Base-by-base conservation (phyloP, 2,888 invertebrate species). In the Melipona bicolor region DNA sequence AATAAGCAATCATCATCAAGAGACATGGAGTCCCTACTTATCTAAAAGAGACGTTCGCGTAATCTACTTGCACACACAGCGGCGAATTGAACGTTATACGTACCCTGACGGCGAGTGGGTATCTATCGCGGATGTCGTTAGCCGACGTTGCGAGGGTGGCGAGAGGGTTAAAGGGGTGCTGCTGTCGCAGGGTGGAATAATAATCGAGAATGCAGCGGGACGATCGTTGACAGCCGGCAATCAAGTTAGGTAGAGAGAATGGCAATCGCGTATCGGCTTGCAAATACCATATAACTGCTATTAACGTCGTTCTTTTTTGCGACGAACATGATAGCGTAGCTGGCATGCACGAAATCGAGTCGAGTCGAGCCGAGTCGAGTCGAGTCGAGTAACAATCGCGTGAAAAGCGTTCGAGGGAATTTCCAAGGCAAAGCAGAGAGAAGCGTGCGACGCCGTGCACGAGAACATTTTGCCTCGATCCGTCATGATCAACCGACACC, bases 401-500 rank as follows among this genome's bases (percentile, higher is more conserved):
- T 79, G 79, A 85, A 86, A 88, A 90, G 82, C 65, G 50, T 43
- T 43, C 75, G 74, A 68, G 84, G 73, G 83, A 86, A 90, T 90
- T 90, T 90, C 81, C 87, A 89, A 87, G 87, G 88, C 84, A 79
- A 89, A 87, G 64, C 76, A 76, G 86, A 56, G 85, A 54, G 67
- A 76, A 80, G 83, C 86, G 78, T 85, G 86, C 78, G 77, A 64
- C 71, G 68, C 69, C 52, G 67, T 32, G 76, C 76, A 83, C 87
- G 86, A 77, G 71, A 74, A 62, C 65, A 65, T 50, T 56, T 69
- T 43, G 27, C 56, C 73, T 68, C 90, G 90, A 94, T 94, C 93
- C 93, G 93, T 94, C 94, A 94, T 94, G 93, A 93, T 94, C 93
- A 94, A 91, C 79, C 87, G 88, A 86, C 89, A 93, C 92, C 93